These are phyloP conservation scores for Malurus cyaneus DNA, from an alignment of 2,113 vertebrate species.

Conservation along the genomic window DNA sequence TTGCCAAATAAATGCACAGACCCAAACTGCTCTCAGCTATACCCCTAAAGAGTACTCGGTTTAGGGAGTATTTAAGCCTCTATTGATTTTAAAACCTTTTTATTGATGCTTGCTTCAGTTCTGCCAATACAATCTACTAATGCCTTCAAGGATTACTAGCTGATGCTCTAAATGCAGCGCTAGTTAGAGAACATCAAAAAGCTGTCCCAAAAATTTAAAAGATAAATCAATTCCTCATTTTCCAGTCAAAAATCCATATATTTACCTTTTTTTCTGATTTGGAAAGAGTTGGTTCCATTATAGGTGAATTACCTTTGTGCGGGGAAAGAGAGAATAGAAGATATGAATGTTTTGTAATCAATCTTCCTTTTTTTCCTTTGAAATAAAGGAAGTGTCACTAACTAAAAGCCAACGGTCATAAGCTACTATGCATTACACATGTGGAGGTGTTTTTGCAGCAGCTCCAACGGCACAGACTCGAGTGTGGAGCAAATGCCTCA, in stretches of 20 bases:
- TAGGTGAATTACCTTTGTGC: background rate
- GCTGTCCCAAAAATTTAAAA: background rate
- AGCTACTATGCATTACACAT: rapidly evolving
- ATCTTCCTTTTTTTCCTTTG: background rate
- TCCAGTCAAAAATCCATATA: background rate
- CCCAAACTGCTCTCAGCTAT: background rate
- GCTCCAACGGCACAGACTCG: rapidly evolving
- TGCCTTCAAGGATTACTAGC: background rate
- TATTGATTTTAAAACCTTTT: background rate
- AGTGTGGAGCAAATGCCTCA: rapidly evolving
- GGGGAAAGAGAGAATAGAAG: background rate
- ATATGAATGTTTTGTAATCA: background rate
- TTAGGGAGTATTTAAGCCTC: background rate
- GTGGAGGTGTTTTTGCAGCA: background rate
- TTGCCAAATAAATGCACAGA: background rate
- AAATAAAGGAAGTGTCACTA: background rate
- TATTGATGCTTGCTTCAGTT: background rate
- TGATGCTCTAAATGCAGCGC: background rate
- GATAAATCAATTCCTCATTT: background rate
- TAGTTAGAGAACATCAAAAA: background rate
- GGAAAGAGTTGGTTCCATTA: background rate
- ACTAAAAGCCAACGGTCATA: background rate
- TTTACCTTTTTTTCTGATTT: background rate
- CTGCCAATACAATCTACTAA: background rate
- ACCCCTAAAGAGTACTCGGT: background rate